These are phyloP conservation scores for Mythimna lalbum DNA, from an alignment of 2,888 invertebrate species.

Conservation along the genomic window DNA sequence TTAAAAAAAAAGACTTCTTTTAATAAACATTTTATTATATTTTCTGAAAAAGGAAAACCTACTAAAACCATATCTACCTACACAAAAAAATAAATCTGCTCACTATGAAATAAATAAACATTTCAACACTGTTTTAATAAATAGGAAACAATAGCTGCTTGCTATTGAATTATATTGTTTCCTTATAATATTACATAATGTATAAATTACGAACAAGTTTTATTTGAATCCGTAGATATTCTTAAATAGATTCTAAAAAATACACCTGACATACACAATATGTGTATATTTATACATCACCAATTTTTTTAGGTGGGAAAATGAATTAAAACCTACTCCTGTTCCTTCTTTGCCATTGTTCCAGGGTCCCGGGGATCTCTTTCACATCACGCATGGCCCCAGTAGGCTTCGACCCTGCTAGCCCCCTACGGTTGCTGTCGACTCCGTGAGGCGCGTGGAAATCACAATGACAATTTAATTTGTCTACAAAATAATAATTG, in stretches of 20 bases:
- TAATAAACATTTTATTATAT: neutral
- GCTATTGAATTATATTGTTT: slow-evolving; percentile 9
- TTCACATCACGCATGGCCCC: too few species aligned
- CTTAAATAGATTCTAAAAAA: neutral
- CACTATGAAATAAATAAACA: neutral
- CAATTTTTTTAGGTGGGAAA: too few species aligned
- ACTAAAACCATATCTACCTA: neutral
- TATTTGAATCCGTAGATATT: neutral
- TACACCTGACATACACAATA: slow-evolving; percentile 1
- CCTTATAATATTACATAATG: neutral
- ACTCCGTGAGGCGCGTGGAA: too few species aligned
- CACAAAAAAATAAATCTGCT: neutral
- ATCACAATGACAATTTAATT: neutral
- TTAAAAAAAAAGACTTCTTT: too few species aligned
- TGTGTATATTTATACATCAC: neutral
- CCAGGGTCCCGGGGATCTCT: too few species aligned
- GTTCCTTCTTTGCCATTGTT: too few species aligned
- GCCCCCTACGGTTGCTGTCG: too few species aligned
- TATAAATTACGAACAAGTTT: neutral
- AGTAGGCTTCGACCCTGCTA: too few species aligned
- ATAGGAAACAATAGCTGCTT: slow-evolving; percentile 12
- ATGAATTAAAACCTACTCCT: too few species aligned
- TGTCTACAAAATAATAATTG: neutral
- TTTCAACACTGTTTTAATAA: neutral
- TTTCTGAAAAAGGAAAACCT: neutral